These are phyloP conservation scores for Cremastobaeus sp. DNA, from an alignment of 2,888 invertebrate species.

Conservation along the genomic window DNA sequence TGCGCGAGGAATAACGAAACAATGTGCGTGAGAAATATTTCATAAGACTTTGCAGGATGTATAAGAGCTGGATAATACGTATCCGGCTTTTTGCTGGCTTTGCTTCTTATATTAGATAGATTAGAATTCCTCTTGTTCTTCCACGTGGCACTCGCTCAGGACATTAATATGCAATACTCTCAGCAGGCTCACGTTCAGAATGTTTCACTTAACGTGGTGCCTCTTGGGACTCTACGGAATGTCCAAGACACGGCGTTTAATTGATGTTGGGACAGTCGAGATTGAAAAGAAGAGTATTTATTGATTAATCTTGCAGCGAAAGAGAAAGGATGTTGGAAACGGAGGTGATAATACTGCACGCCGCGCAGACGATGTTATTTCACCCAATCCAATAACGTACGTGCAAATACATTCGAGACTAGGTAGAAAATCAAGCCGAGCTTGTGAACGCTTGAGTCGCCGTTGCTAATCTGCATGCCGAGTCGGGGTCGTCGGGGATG, in stretches of 20 bases:
- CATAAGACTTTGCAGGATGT: constrained; percentile 69
- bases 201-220: too few relatives aligned
- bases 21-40: constrained; percentile 75
- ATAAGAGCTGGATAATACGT: constrained; percentile 49
- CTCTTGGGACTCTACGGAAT: too few relatives aligned
- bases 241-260: too few relatives aligned
- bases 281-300: too few relatives aligned
- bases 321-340: constrained; percentile 16
- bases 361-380: constrained; percentile 32
- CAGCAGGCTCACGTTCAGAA: too few relatives aligned
- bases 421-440: constrained; percentile 71
- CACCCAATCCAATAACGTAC: constrained; percentile 52
- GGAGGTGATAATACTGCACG: constrained; percentile 27
- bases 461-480: constrained; percentile 75
- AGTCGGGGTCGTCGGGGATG: constrained; percentile 71
- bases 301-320: constrained; percentile 2
- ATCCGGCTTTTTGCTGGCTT: constrained; percentile 39
- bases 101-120: constrained; percentile 53
- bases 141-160: constrained; percentile 29
- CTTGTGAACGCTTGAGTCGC: constrained; percentile 73
- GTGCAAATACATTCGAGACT: constrained; percentile 49
- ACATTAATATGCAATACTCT: constrained; percentile 45
- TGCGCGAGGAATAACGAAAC: constrained; percentile 70
- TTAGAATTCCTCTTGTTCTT: constrained; percentile 50
- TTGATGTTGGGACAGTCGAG: too few relatives aligned